Percentiles rank a stretch among this genome's conserved stretches.
Evolutionary conservation across 2,113 vertebrate genomes (phyloP).

Genomic region (Trinectes maculatus): DNA sequence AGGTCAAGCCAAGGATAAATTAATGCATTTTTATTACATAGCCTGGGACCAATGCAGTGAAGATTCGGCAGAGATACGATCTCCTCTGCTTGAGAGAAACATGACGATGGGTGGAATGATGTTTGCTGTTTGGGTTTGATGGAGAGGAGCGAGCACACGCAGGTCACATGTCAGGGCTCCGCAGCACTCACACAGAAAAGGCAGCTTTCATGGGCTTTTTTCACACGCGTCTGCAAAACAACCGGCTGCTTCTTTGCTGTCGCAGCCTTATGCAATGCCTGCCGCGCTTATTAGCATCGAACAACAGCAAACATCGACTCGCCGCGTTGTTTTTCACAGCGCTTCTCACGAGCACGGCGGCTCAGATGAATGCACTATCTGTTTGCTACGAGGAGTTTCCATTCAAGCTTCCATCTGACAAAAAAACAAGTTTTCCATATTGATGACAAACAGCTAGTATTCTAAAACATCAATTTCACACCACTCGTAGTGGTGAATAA

Average conservation of each 20-base stretch:
- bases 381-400: slow-evolving; percentile 34
- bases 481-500: neutral
- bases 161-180: slow-evolving; percentile 70
- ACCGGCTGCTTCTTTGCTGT: slow-evolving; percentile 46
- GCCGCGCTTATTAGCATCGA: slow-evolving; percentile 48
- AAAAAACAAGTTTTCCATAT: slow-evolving; percentile 42
- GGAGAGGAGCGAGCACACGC: slow-evolving; percentile 46
- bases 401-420: slow-evolving; percentile 29
- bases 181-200: slow-evolving; percentile 64
- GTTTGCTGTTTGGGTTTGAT: slow-evolving; percentile 55
- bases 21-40: neutral
- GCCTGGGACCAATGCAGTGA: neutral
- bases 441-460: slow-evolving; percentile 33
- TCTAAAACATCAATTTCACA: slow-evolving; percentile 32
- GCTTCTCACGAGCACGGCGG: slow-evolving; percentile 30
- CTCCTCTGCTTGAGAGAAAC: slow-evolving; percentile 4
- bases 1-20: neutral
- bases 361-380: slow-evolving; percentile 37
- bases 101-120: neutral
- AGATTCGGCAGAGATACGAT: neutral
- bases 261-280: slow-evolving; percentile 35
- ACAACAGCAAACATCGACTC: slow-evolving; percentile 44
- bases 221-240: slow-evolving; percentile 63
- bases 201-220: slow-evolving; percentile 71
- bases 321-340: slow-evolving; percentile 23